These are phyloP conservation scores for Caenorhabditis doughertyi DNA, from an alignment of 2,888 invertebrate species.

Conservation along the genomic window DNA sequence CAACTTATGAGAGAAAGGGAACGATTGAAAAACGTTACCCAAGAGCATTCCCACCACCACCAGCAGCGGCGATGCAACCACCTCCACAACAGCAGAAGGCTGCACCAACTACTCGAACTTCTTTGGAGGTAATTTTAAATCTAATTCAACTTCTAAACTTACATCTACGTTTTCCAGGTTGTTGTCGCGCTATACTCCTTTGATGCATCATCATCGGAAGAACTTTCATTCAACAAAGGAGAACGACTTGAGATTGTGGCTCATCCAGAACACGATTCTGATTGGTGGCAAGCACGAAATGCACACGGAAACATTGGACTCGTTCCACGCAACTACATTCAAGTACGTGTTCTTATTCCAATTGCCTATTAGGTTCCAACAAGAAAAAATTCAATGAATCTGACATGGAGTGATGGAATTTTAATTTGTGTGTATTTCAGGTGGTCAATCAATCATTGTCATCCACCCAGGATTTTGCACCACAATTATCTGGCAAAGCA, in stretches of 20 bases:
- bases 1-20: slow-evolving; percentile 63
- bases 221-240: slow-evolving; percentile 73
- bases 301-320: slow-evolving; percentile 93
- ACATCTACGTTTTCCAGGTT: slow-evolving; percentile 29
- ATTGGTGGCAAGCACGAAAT: slow-evolving; percentile 98
- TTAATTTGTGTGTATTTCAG: slow-evolving; percentile 27
- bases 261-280: slow-evolving; percentile 96
- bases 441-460: slow-evolving; percentile 40
- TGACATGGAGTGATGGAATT: too few relatives aligned
- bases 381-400: too few relatives aligned
- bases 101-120: slow-evolving; percentile 1
- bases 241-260: slow-evolving; percentile 96
- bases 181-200: slow-evolving; percentile 81
- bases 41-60: slow-evolving; percentile 24
- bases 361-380: too few relatives aligned
- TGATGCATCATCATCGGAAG: slow-evolving; percentile 88
- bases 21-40: slow-evolving; percentile 63
- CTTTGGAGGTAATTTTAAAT: slow-evolving; percentile 39
- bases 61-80: slow-evolving; percentile 12
- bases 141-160: neutral
- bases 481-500: slow-evolving; percentile 32
- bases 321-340: slow-evolving; percentile 88
- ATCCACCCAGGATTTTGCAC: slow-evolving; percentile 21
- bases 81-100: slow-evolving; percentile 8
- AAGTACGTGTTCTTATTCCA: slow-evolving; percentile 76